A percentile compares a stretch with the other conserved stretches of the same genome.
Evolutionary conservation across 2,113 vertebrate species (phyloP).

Genomic region (Chelonoidis abingdonii): DNA sequence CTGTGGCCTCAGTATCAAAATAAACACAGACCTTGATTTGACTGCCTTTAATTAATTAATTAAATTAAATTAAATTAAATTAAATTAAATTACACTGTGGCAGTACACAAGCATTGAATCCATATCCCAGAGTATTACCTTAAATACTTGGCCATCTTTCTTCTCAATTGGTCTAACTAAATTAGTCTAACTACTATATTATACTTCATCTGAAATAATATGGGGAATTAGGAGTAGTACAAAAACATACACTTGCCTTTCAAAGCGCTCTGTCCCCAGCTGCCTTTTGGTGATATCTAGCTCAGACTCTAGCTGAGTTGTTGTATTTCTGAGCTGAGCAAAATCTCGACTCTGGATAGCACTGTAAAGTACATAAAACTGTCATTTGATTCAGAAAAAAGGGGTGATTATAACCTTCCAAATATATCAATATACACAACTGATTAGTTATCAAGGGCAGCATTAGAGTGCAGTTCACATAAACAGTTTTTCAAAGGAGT

Average conservation of each 20-base stretch:
- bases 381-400: slow-evolving; percentile 23
- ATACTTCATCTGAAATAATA: slow-evolving; percentile 9
- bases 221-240: neutral
- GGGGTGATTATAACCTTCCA: neutral
- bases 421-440: slow-evolving; percentile 11
- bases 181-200: neutral
- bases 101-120: neutral
- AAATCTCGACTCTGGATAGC: slow-evolving; percentile 77
- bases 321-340: slow-evolving; percentile 80
- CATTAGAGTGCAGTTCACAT: neutral
- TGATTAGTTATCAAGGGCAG: slow-evolving; percentile 12
- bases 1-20: neutral
- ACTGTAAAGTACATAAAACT: slow-evolving; percentile 53
- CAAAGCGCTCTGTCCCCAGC: slow-evolving; percentile 81
- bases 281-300: slow-evolving; percentile 84
- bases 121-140: neutral
- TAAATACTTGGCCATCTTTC: neutral
- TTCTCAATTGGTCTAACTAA: neutral
- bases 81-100: neutral
- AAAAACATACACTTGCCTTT: slow-evolving; percentile 77
- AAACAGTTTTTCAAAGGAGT: neutral
- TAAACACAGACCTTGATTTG: neutral
- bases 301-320: slow-evolving; percentile 80
- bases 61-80: neutral
- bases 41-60: neutral